These are phyloP conservation scores for Hippopotamyrus pictus DNA, from an alignment of 2,797 vertebrate genomes.

Conservation along the genomic window DNA sequence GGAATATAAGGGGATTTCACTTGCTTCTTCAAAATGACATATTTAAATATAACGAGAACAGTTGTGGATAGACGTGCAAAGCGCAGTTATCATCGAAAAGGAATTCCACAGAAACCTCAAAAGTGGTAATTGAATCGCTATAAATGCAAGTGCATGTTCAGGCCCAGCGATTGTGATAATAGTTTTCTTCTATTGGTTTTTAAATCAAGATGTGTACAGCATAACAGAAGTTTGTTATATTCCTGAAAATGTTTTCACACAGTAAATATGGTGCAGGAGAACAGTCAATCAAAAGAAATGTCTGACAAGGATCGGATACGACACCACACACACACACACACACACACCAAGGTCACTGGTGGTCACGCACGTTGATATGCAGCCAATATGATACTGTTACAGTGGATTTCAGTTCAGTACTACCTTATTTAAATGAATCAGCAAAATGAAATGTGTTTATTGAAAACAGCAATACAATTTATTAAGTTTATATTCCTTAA, in stretches of 20 bases:
- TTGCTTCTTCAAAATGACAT: background rate
- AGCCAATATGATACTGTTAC: background rate
- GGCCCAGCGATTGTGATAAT: background rate
- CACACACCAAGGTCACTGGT: background rate
- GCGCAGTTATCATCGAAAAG: background rate
- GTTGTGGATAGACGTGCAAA: background rate
- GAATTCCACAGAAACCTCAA: background rate
- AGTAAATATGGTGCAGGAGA: background rate
- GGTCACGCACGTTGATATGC: background rate
- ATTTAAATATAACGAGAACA: background rate
- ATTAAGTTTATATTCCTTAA: background rate
- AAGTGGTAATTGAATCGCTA: conserved; percentile 1
- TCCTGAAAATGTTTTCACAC: background rate
- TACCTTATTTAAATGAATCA: background rate
- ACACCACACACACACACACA: background rate
- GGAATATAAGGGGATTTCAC: conserved; percentile 1
- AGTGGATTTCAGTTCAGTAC: conserved; percentile 2
- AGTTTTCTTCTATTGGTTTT: background rate
- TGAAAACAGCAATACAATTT: background rate
- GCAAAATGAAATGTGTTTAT: background rate
- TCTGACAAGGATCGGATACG: background rate
- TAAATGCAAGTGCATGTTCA: background rate
- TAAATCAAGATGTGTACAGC: background rate
- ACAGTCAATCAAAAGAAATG: background rate
- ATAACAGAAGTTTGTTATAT: background rate